Percentiles rank a stretch among this genome's conserved stretches.
phyloP scores from a whole-genome alignment of 2,888 invertebrate genomes.

The Drosophila neonasuta region DNA sequence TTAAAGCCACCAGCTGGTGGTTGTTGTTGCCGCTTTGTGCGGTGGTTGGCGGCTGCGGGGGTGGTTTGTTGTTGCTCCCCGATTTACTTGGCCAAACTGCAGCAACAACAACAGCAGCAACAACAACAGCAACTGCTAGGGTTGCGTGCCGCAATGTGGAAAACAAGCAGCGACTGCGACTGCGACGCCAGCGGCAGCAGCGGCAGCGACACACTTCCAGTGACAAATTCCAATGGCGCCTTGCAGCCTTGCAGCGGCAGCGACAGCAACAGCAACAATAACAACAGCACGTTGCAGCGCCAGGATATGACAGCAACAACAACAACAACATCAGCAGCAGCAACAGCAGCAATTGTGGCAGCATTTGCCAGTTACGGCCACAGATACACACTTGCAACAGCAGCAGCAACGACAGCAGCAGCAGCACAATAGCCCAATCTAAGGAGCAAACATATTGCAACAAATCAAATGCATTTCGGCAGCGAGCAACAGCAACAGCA shows the following conservation, averaged over 20 bases:
- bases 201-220: conserved; percentile 55
- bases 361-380: conserved; percentile 47
- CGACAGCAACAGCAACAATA: conserved; percentile 33
- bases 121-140: conserved; percentile 29
- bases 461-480: conserved; percentile 41
- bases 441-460: conserved; percentile 52
- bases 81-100: conserved; percentile 42
- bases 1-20: conserved; percentile 72
- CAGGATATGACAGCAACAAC: conserved; percentile 51
- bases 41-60: conserved; percentile 8
- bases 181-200: conserved; percentile 28
- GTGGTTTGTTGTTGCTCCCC: conserved; percentile 31
- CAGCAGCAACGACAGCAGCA: conserved; percentile 24
- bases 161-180: conserved; percentile 45
- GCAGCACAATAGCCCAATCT: conserved; percentile 40
- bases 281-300: conserved; percentile 62
- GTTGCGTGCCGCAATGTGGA: conserved; percentile 75
- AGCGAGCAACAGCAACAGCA: conserved; percentile 18
- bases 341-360: conserved; percentile 48
- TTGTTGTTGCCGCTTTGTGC: conserved; percentile 43
- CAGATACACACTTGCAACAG: conserved; percentile 60
- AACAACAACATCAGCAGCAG: conserved; percentile 39
- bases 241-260: conserved; percentile 68
- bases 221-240: conserved; percentile 69
- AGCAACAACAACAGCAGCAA: conserved; percentile 29